Percentiles rank a stretch among this genome's conserved stretches.
These are phyloP conservation scores for Scaptomyza polygonia DNA, from an alignment of 2,888 invertebrate genomes.

Conservation along the genomic window DNA sequence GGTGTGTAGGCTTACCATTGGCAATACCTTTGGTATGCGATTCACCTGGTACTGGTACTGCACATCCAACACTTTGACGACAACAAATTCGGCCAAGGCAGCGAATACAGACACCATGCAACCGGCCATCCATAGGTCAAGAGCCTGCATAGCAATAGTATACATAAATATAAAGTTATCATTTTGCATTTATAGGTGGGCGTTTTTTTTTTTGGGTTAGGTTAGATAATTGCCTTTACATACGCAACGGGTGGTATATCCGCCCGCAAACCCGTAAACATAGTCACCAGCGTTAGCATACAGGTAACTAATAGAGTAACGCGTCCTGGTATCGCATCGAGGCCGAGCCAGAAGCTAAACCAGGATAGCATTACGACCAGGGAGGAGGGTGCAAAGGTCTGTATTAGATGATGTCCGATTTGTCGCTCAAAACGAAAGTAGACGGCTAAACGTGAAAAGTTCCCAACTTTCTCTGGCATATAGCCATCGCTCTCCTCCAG, in stretches of 20 bases:
- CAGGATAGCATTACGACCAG: constrained; percentile 93
- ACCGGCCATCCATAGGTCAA: constrained; percentile 95
- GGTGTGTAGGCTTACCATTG: constrained; percentile 79
- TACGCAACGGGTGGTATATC: constrained; percentile 95
- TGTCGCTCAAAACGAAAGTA: constrained; percentile 93
- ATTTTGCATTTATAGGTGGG: background rate
- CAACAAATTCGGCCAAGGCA: constrained; percentile 92
- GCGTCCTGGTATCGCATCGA: constrained; percentile 93
- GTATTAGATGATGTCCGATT: constrained; percentile 93
- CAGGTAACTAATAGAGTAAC: constrained; percentile 93
- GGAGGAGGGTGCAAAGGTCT: constrained; percentile 93
- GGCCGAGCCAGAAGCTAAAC: constrained; percentile 94
- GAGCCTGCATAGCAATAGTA: constrained; percentile 86
- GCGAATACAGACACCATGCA: constrained; percentile 95
- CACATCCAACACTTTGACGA: constrained; percentile 92
- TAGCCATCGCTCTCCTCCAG: constrained; percentile 90
- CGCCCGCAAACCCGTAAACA: constrained; percentile 92
- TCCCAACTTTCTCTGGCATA: constrained; percentile 92
- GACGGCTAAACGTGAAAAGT: constrained; percentile 91
- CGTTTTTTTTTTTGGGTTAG: background rate
- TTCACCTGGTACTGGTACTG: constrained; percentile 88
- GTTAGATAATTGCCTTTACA: constrained; percentile 88
- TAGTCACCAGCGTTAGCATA: constrained; percentile 92
- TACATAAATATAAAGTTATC: background rate
- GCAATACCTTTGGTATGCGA: constrained; percentile 84